Conservation (phyloP, 2,888 invertebrate species). For the Pterobdella sp. region DNA sequence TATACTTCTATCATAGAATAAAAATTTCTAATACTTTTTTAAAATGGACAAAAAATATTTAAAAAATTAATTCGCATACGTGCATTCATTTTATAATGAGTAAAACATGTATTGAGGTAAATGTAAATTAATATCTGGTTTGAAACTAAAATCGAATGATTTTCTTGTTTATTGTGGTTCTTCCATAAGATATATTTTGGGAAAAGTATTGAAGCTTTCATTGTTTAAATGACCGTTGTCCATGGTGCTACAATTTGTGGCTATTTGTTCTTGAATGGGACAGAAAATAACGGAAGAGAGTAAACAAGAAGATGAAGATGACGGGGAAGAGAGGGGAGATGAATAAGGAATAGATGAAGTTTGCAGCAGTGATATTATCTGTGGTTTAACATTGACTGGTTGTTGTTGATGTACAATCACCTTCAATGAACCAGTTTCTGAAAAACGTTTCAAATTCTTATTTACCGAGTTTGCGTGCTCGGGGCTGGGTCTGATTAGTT, state of each 20-base stretch:
- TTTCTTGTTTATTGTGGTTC: too few species aligned
- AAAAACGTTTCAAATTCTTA: not conserved
- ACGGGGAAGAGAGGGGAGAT: slow-evolving; percentile 23
- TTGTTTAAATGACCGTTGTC: too few species aligned
- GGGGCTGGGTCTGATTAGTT: not conserved
- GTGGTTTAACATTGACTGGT: not conserved
- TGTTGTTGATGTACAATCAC: slow-evolving; percentile 12
- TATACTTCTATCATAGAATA: too few species aligned
- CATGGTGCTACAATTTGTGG: not conserved
- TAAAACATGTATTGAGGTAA: too few species aligned
- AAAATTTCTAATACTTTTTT: too few species aligned
- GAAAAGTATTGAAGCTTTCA: too few species aligned
- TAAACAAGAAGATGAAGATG: slow-evolving; percentile 18
- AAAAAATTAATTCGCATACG: too few species aligned
- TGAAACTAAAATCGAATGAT: too few species aligned
- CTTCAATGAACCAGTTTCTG: slow-evolving; percentile 4
- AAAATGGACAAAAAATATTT: too few species aligned
- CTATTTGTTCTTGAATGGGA: not conserved
- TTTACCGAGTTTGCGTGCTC: not conserved
- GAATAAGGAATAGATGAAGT: slow-evolving; percentile 15
- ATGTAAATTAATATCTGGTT: too few species aligned
- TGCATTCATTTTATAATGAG: too few species aligned
- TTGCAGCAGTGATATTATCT: slow-evolving; percentile 14
- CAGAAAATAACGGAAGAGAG: slow-evolving; percentile 24
- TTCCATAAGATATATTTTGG: too few species aligned